phyloP scores from a whole-genome alignment of 1,140 invertebrate genomes.

The Glossosoma conforme region DNA sequence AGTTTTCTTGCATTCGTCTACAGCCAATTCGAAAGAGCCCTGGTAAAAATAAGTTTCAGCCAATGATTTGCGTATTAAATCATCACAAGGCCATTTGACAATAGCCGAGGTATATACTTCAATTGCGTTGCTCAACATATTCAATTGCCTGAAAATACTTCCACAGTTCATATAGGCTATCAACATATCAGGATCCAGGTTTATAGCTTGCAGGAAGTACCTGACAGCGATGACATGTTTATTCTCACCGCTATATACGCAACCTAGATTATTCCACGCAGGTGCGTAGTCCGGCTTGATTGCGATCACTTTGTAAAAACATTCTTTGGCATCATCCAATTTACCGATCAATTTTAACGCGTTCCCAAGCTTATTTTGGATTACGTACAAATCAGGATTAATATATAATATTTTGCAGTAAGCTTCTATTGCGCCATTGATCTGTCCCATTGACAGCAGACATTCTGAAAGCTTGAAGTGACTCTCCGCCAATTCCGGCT shows the following conservation, averaged over 20 bases:
- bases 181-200: constrained; percentile 10
- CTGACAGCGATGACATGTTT: constrained; percentile 26
- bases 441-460: constrained; percentile 4
- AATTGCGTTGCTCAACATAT: constrained; percentile 76
- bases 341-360: constrained; percentile 10
- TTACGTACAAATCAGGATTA: constrained; percentile 12
- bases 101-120: constrained; percentile 96
- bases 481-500: constrained; percentile 17
- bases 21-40: constrained; percentile 95
- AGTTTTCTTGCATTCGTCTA: constrained; percentile 95
- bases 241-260: constrained; percentile 7
- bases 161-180: constrained; percentile 19
- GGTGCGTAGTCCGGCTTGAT: constrained; percentile 16
- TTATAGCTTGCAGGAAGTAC: constrained; percentile 22
- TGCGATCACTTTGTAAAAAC: constrained; percentile 22
- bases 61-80: constrained; percentile 97
- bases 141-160: constrained; percentile 14
- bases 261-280: constrained; percentile 22
- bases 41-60: constrained; percentile 99
- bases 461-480: constrained; percentile 17
- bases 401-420: constrained; percentile 10
- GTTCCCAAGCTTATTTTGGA: constrained; percentile 17
- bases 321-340: constrained; percentile 21
- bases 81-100: constrained; percentile 96
- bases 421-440: constrained; percentile 14